Evolutionary conservation across 35 echinoderm and acorn worm species (phyloP).

Genomic region (Eucidaris tribuloides): DNA sequence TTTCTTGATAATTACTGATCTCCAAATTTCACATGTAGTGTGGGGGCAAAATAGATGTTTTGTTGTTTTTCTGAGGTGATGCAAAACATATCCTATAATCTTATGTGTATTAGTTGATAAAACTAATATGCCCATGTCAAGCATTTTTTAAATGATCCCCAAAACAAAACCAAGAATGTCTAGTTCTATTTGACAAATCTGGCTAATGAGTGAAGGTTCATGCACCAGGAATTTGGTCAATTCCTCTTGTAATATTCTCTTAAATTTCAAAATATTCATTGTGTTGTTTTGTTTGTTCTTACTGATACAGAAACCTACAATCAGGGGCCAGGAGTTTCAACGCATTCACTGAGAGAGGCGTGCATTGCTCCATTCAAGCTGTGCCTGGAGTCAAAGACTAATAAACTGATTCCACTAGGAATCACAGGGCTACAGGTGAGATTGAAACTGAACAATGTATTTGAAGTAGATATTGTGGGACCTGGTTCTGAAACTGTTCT

Average conservation of each 20-base stretch:
- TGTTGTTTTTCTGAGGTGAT: too few species aligned
- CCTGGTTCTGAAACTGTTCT: neutral
- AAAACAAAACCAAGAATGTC: too few species aligned
- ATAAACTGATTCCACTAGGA: slow-evolving; percentile 52
- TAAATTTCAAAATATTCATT: neutral
- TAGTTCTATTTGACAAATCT: too few species aligned
- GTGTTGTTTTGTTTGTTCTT: neutral
- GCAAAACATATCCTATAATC: too few species aligned
- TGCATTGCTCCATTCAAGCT: slow-evolving; percentile 75
- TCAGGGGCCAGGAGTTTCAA: slow-evolving; percentile 9
- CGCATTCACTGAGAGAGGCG: slow-evolving; percentile 48
- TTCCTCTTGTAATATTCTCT: neutral
- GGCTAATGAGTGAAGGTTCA: too few species aligned
- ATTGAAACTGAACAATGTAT: neutral
- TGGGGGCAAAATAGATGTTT: too few species aligned
- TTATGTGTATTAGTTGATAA: too few species aligned
- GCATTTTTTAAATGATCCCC: too few species aligned
- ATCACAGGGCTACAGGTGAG: slow-evolving; percentile 80
- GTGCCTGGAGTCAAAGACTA: slow-evolving; percentile 81
- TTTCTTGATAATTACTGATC: too few species aligned
- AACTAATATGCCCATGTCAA: too few species aligned
- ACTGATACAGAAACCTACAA: slow-evolving; percentile 2
- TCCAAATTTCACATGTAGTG: too few species aligned
- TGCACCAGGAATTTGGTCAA: neutral
- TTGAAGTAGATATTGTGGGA: neutral